Evolutionary conservation across 2,888 invertebrate species (phyloP), one percentile per base, ranked within the genome.

Genomic region (Enoplolaimus lenunculus): DNA sequence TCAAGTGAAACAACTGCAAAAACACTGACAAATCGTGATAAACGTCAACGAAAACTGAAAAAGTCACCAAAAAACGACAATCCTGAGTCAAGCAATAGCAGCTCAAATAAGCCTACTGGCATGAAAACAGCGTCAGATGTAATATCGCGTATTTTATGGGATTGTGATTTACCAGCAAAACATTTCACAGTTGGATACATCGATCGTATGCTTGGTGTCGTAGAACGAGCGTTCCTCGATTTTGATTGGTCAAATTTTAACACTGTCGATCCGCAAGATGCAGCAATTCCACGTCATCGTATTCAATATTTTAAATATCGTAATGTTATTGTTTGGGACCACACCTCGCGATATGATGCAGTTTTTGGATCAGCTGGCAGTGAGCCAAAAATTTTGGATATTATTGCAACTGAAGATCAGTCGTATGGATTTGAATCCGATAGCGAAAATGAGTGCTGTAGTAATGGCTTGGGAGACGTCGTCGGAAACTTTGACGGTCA

Each of bases 301-400:
- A 84, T 84, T 67, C 81, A 82, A 73, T 83, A 83, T 73, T 84
- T 83, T 75, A 84, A 83, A 73, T 84, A 83, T 75, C 79, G 79
- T 60, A 76, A 76, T 33, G 74, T 78, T n/a, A 81, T 79, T 68
- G 81, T 84, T 1, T 84, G 84, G 84, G 83, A 84, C 74, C 84
- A 84, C 73, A 76, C 76, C n/a, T 73, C 74, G 0, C 76, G 83
- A 64, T 72, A 82, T 28, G 84, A 84, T 73, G 77, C 81, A 65
- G 79, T 84, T 1, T 84, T 84, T 76, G 83, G 83, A 0, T 82
- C 81, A 1, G 77, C 78, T 0, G 81, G 81, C 16, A 26, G 68
- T 68, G 3, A 3, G 26, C 3, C 65, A n/a, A 16, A 69, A 21
- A 29, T 67, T 13, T 26, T 29, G 16, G 69, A 60, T 29, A 68